phyloP scores from a whole-genome alignment of 2,113 vertebrate species.

The Candoia aspera region DNA sequence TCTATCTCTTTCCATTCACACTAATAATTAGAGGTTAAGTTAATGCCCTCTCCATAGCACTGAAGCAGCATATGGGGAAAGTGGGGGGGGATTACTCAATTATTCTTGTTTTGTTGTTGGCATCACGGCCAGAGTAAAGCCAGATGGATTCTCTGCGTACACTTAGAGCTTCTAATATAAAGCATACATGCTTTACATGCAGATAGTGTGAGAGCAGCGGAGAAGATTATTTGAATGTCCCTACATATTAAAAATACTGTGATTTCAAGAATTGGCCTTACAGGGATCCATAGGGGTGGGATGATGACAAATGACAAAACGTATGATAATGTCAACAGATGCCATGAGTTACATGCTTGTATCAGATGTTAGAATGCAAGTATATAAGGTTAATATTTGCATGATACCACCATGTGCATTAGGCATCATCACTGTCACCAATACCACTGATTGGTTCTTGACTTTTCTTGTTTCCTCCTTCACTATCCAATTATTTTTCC shows the following conservation, averaged over 20 bases:
- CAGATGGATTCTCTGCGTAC: neutral
- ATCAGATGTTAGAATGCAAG: neutral
- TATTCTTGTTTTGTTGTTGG: neutral
- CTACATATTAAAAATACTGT: neutral
- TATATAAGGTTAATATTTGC: neutral
- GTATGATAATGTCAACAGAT: neutral
- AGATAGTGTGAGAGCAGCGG: neutral
- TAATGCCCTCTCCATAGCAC: neutral
- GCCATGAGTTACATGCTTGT: neutral
- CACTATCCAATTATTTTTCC: neutral
- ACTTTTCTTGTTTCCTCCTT: neutral
- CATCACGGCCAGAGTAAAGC: neutral
- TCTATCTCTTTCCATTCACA: neutral
- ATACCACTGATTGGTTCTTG: neutral
- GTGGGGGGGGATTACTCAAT: neutral
- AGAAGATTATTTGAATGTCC: neutral
- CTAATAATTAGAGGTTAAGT: neutral
- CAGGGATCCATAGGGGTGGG: neutral
- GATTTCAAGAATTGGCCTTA: neutral
- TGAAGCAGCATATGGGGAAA: neutral
- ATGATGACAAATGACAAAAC: neutral
- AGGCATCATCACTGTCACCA: neutral
- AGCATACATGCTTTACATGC: neutral
- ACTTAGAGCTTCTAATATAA: neutral
- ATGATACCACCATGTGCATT: neutral